phyloP scores from a whole-genome alignment of 2,113 vertebrate species.

The Glareola pratincola region DNA sequence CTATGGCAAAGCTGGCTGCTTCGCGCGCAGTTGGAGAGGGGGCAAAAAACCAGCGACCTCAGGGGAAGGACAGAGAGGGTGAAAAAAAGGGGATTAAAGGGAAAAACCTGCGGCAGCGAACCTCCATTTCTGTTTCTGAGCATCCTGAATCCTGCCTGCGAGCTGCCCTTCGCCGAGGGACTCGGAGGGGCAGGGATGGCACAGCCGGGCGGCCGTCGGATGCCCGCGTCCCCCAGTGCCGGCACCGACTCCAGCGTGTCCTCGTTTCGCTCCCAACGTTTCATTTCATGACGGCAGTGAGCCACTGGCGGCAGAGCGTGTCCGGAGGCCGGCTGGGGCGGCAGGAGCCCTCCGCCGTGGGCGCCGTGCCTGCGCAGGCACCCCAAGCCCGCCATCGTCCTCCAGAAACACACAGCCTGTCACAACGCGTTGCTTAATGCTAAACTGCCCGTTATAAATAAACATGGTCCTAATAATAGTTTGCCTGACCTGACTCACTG shows the following conservation, averaged over 20 bases:
- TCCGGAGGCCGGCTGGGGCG: not conserved
- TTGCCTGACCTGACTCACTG: constrained; percentile 58
- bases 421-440: constrained; percentile 44
- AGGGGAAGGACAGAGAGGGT: not conserved
- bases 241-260: not conserved
- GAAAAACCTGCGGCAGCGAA: not conserved
- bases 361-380: not conserved
- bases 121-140: not conserved
- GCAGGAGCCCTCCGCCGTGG: not conserved
- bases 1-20: not conserved
- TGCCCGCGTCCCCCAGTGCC: rapidly evolving
- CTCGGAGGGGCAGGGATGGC: rapidly evolving
- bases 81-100: not conserved
- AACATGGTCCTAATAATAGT: constrained; percentile 71
- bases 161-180: not conserved
- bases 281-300: rapidly evolving
- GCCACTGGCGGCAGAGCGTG: not conserved
- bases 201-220: rapidly evolving
- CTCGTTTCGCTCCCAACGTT: not conserved
- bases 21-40: rapidly evolving
- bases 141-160: rapidly evolving
- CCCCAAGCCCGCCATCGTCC: not conserved
- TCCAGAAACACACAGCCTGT: constrained; percentile 34
- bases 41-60: not conserved
- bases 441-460: constrained; percentile 69